Conservation (phyloP, 1,140 invertebrate species). For the Aporrectodea caliginosa region DNA sequence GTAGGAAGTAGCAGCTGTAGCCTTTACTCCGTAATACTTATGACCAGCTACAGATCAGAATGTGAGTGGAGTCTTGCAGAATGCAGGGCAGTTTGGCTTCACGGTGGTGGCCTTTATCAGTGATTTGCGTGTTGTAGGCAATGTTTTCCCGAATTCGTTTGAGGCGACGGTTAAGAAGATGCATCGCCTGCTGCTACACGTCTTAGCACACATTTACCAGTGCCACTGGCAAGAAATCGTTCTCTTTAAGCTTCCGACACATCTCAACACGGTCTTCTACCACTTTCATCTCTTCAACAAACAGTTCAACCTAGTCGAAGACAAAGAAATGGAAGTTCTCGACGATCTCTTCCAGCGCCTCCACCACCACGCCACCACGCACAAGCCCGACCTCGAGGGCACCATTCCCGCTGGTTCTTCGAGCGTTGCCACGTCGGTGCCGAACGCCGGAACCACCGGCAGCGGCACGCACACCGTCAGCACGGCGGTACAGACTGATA, state of each 20-base stretch:
- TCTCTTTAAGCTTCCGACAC: conserved; percentile 71
- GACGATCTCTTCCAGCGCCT: conserved; percentile 59
- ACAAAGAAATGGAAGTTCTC: conserved; percentile 92
- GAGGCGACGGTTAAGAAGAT: conserved; percentile 93
- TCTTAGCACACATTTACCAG: conserved; percentile 95
- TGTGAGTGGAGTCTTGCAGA: no score
- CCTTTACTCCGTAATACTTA: no score
- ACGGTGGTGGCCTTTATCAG: no score
- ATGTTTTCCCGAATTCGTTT: conserved; percentile 91
- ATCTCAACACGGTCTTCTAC: conserved; percentile 92
- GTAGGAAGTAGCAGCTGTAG: no score
- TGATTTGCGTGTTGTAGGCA: no score
- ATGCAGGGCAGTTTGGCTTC: no score
- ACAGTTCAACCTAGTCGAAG: conserved; percentile 77
- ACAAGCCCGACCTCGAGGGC: no score
- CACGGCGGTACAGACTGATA: no score
- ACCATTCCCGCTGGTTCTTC: no score
- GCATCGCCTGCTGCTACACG: conserved; percentile 91
- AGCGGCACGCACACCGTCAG: no score
- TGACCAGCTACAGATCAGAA: no score
- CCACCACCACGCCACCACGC: conserved; percentile 1
- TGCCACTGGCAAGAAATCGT: conserved; percentile 93
- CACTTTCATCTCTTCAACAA: conserved; percentile 86
- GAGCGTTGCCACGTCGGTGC: no score
- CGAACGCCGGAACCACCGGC: neutral